Evolutionary conservation across 2,797 vertebrate genomes (phyloP).

Genomic region (Pelochelys cantorii): DNA sequence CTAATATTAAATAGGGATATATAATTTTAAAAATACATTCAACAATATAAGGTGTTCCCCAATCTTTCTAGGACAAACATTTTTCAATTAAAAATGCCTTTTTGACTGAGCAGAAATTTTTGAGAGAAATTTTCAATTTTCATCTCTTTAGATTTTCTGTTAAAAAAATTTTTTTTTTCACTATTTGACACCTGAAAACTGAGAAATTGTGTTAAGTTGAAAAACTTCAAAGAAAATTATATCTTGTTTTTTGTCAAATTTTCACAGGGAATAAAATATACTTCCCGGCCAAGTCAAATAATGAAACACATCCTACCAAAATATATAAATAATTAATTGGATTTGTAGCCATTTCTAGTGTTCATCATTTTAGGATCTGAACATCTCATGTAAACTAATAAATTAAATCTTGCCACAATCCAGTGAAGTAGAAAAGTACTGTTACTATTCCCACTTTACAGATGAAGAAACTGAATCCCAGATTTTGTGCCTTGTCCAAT

Average conservation of each 20-base stretch:
- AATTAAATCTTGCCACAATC: not conserved
- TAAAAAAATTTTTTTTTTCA: slow-evolving; percentile 32
- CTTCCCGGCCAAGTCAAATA: not conserved
- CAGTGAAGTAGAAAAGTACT: not conserved
- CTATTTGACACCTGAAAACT: slow-evolving; percentile 16
- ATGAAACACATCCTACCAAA: not conserved
- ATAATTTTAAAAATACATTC: slow-evolving; percentile 65
- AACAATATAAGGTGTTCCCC: slow-evolving; percentile 53
- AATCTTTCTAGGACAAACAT: not conserved
- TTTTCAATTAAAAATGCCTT: slow-evolving; percentile 40
- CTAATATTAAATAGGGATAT: slow-evolving; percentile 58
- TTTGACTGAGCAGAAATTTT: slow-evolving; percentile 23
- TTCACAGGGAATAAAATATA: not conserved
- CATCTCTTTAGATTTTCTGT: not conserved
- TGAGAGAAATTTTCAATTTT: slow-evolving; percentile 12
- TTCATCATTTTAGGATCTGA: not conserved
- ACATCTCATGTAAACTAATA: not conserved
- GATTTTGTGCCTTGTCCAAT: not conserved
- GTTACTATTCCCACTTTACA: not conserved
- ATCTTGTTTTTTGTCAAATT: not conserved
- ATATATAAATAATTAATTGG: not conserved
- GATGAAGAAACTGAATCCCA: not conserved
- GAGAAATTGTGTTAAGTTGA: not conserved
- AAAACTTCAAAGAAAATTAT: not conserved
- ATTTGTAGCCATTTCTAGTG: not conserved